Evolutionary conservation across 2,888 invertebrate genomes (phyloP).

Genomic region (Coenonympha glycerion): DNA sequence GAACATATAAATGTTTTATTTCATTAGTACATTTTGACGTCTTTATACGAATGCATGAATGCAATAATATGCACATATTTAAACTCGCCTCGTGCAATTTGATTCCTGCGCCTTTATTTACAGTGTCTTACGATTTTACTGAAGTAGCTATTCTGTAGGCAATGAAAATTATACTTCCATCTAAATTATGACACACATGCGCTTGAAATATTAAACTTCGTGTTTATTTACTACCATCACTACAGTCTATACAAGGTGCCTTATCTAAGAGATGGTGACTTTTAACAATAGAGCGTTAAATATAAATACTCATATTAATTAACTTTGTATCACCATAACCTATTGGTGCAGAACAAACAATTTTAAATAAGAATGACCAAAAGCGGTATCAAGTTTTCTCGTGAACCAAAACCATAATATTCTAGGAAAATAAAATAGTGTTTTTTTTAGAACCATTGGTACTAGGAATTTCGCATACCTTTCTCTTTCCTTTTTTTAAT

Average conservation of each 20-base stretch:
- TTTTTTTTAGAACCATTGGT: no score
- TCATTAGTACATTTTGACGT: constrained; percentile 58
- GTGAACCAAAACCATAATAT: no score
- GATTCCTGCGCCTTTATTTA: constrained; percentile 58
- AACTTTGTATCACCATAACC: no score
- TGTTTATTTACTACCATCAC: constrained; percentile 34
- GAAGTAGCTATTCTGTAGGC: constrained; percentile 55
- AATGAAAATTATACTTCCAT: constrained; percentile 47
- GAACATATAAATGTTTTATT: constrained; percentile 23
- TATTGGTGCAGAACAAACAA: no score
- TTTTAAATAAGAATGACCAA: no score
- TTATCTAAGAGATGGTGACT: neutral
- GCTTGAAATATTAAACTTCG: constrained; percentile 45
- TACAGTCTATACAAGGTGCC: constrained; percentile 29
- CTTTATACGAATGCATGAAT: constrained; percentile 63
- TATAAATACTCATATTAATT: no score
- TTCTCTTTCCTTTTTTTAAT: no score
- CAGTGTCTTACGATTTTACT: constrained; percentile 59
- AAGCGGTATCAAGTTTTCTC: no score
- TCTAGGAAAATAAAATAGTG: no score
- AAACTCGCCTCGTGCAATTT: constrained; percentile 60
- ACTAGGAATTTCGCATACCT: no score
- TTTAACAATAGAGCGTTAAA: no score
- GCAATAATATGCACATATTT: constrained; percentile 72
- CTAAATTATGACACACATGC: constrained; percentile 48